These are phyloP conservation scores for Lepus townsendii DNA, from an alignment of 2,797 vertebrate species.

Conservation along the genomic window DNA sequence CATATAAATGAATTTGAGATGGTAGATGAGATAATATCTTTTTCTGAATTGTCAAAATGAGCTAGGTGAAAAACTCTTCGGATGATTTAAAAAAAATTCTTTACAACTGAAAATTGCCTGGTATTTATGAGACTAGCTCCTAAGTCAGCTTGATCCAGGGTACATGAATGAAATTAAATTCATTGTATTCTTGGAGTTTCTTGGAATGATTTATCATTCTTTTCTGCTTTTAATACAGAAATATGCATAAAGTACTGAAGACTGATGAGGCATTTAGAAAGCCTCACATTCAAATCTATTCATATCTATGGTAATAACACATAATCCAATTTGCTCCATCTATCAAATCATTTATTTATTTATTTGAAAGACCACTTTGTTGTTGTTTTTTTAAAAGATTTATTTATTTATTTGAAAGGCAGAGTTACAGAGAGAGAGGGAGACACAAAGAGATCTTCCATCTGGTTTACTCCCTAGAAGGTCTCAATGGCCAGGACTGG, in stretches of 20 bases:
- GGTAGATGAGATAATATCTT: not conserved
- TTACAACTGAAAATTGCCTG: slow-evolving; percentile 1
- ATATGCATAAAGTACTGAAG: not conserved
- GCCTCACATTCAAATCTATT: not conserved
- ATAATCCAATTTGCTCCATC: not conserved
- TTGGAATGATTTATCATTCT: slow-evolving; percentile 47
- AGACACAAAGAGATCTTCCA: no score
- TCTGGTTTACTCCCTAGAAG: no score
- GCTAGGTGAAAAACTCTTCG: slow-evolving; percentile 9
- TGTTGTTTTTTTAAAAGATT: no score
- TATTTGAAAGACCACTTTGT: no score
- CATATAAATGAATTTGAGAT: not conserved
- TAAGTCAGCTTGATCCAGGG: slow-evolving; percentile 52
- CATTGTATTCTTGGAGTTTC: slow-evolving; percentile 14
- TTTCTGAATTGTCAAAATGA: slow-evolving; percentile 34
- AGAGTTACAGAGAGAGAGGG: no score
- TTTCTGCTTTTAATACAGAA: slow-evolving; percentile 33
- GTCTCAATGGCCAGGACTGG: no score
- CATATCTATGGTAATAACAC: not conserved
- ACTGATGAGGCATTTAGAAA: not conserved
- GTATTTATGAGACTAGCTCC: not conserved
- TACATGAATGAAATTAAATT: slow-evolving; percentile 66
- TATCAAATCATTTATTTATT: not conserved
- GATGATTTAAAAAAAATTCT: slow-evolving; percentile 35
- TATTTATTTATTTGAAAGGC: no score